These are phyloP conservation scores for Polyergus mexicanus DNA, from an alignment of 1,140 invertebrate species.

Conservation along the genomic window DNA sequence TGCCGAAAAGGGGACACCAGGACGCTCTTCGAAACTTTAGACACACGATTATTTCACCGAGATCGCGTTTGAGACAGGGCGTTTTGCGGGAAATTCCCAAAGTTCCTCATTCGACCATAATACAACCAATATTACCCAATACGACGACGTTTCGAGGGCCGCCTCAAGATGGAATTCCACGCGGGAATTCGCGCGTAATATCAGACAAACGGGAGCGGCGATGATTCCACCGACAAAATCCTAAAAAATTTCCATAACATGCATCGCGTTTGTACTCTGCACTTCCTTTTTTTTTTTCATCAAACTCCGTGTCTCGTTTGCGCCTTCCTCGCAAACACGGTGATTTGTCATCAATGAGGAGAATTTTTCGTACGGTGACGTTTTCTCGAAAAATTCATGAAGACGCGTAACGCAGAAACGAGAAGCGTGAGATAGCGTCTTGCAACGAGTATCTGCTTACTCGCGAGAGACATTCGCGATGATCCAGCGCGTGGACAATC, in stretches of 20 bases:
- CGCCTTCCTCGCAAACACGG: background rate
- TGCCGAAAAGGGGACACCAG: background rate
- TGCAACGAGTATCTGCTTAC: background rate
- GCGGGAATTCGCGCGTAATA: constrained; percentile 65
- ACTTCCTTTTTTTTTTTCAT: background rate
- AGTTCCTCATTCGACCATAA: constrained; percentile 56
- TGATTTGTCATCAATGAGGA: constrained; percentile 48
- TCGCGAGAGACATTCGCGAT: constrained; percentile 29
- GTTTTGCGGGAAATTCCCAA: constrained; percentile 54
- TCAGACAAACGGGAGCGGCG: constrained; percentile 33
- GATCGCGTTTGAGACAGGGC: constrained; percentile 20
- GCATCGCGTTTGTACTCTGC: background rate
- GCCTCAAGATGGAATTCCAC: constrained; percentile 60
- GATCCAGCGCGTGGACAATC: constrained; percentile 52
- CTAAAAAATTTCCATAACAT: constrained; percentile 62
- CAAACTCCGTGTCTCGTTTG: background rate
- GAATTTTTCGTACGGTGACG: constrained; percentile 30
- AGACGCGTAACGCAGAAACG: constrained; percentile 1
- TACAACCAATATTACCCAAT: constrained; percentile 57
- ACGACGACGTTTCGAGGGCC: constrained; percentile 12
- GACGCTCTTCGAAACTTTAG: constrained; percentile 3
- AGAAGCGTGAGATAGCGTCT: background rate
- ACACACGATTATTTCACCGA: constrained; percentile 38
- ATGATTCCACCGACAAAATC: constrained; percentile 57
- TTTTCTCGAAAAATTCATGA: constrained; percentile 56